These are phyloP conservation scores for Sinonovacula constricta DNA, from an alignment of 1,140 invertebrate species.

Conservation along the genomic window DNA sequence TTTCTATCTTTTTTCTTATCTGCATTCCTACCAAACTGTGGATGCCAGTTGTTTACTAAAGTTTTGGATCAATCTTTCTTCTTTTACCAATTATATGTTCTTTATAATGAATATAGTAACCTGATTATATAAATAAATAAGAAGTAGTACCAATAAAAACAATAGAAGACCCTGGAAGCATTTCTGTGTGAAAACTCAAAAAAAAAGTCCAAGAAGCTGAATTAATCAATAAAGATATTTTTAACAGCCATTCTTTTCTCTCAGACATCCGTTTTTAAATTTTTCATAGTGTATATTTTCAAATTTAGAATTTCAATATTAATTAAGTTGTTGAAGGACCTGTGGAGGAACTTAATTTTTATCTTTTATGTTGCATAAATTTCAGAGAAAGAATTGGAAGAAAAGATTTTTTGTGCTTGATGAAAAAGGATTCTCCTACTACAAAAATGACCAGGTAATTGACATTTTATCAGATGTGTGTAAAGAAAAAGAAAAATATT, in stretches of 20 bases:
- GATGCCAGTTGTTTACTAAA: too few species aligned
- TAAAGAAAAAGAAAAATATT: background rate
- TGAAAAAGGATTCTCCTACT: conserved; percentile 56
- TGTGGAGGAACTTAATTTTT: background rate
- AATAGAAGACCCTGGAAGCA: too few species aligned
- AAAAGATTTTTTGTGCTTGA: conserved; percentile 61
- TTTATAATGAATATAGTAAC: too few species aligned
- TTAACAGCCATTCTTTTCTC: background rate
- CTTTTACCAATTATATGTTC: too few species aligned
- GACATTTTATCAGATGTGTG: background rate
- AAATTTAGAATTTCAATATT: background rate
- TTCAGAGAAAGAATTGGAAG: conserved; percentile 66
- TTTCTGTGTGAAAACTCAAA: too few species aligned
- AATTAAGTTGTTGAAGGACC: background rate
- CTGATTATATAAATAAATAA: too few species aligned
- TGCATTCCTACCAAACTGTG: too few species aligned
- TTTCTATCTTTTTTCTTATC: too few species aligned
- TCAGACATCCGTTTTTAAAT: background rate
- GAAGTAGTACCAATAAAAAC: too few species aligned
- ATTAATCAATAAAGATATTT: too few species aligned
- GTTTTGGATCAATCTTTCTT: too few species aligned
- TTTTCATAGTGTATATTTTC: background rate
- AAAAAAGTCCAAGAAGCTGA: too few species aligned
- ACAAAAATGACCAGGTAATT: conserved; percentile 53
- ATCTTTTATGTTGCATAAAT: conserved; percentile 19